Evolutionary conservation across 2,888 invertebrate genomes (phyloP).

Genomic region (Ectobius pallidus): DNA sequence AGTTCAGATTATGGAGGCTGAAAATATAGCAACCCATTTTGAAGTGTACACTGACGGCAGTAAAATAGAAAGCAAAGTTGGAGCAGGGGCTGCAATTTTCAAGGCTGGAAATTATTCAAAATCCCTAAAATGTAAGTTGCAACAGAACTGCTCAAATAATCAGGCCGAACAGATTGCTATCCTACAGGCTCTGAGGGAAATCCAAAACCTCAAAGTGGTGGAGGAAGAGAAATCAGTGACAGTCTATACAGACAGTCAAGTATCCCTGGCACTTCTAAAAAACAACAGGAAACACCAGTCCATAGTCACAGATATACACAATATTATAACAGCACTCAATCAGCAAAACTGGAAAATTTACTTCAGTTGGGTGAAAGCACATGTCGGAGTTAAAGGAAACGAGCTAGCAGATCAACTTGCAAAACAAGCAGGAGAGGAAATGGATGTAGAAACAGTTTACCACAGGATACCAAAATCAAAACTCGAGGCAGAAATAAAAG

Average conservation of each 20-base stretch:
- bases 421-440: background rate
- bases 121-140: background rate
- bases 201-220: background rate
- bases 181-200: background rate
- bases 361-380: background rate
- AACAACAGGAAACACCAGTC: background rate
- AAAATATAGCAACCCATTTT: background rate
- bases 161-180: no score
- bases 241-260: background rate
- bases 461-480: background rate
- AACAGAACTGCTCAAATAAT: background rate
- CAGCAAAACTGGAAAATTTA: background rate
- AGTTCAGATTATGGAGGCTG: background rate
- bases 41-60: background rate
- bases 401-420: background rate
- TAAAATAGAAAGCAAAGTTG: slow-evolving; percentile 8
- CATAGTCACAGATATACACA: background rate
- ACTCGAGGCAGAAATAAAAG: background rate
- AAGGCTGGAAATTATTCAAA: no score
- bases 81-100: background rate
- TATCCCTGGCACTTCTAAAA: background rate
- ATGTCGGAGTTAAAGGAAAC: background rate
- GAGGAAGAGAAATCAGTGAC: background rate
- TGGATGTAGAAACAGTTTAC: background rate
- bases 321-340: background rate